Base-by-base conservation (phyloP, 1,140 invertebrate genomes). In the Coptotermes formosanus region DNA sequence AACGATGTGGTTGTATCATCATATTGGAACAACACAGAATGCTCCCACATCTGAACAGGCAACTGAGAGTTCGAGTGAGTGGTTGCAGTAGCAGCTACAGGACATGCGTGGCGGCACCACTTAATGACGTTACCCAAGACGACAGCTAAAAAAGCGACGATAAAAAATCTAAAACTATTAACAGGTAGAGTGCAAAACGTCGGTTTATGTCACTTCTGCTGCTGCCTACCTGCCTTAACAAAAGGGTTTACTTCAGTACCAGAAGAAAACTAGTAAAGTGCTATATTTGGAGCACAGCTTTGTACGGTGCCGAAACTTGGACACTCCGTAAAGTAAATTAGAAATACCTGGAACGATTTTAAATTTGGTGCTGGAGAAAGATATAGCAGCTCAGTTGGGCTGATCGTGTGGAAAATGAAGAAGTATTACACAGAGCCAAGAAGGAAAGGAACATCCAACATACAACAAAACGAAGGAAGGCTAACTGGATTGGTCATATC, bases 111-210 rank as follows among this genome's bases (percentile, higher is more conserved):
- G n/a, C 1, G 64, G 64, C 25, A 2, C 25, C 25, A 75, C 64
- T 75, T 75, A 75, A 75, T 75, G 64, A 75, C n/a, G 64, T n/a
- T 75, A 75, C 2, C 64, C 64, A 75, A 75, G 64, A 75, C 64
- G 64, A 75, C 64, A 8, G 64, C 64, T 75, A 75, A 75, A 75
- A 30, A 75, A 75, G 8, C 11, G 64, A n/a, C 25, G n/a, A 30
- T 25, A 75, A 75, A 75, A 55, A 75, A 30, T 30, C 9, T 12
- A 0, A 75, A 75, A 75, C 64, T 75, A 75, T 75, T 75, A 75
- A 75, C 64, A 75, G 25, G 64, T 75, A 75, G 8, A 75, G 30
- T 75, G 25, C 64, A 25, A 75, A 75, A 75, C n/a, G 64, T 75
- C 38, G 38, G 38, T 38, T 38, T 38, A 38, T 38, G 38, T 4